Base-by-base conservation (phyloP, 1,140 invertebrate genomes). In the Drosophila biarmipes region DNA sequence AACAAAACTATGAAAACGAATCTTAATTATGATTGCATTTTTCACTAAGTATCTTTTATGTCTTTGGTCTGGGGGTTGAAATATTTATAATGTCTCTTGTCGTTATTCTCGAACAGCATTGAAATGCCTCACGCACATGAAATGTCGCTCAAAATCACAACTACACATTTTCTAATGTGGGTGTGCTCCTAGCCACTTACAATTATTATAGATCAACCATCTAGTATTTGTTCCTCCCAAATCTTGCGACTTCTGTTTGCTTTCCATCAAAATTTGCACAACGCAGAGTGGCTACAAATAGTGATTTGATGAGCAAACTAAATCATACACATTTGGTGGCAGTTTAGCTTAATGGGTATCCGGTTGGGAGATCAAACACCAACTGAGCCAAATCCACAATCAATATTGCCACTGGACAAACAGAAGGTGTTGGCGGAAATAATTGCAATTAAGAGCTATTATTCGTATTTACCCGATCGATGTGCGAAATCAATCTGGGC, bases 391-490 rank as follows among this genome's bases (percentile, higher is more conserved):
- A 57, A 56, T 21, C 38, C 34, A 49, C 40, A 59, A 74, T 56
- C 51, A 84, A 84, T 84, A 84, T 84, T 84, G 48, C 24, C 43
- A 34, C 35, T 48, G 40, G 55, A 27, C 45, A 75, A 75, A 85
- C 45, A 79, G 46, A 51, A 53, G 38, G 45, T 61, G 46, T 52
- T 67, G 63, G 45, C 46, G 49, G 61, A 67, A 81, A 69, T 66
- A 61, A 79, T 75, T 48, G 64, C 72, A 79, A 84, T 72, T 85
- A 79, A 75, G 58, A 58, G 80, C 54, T 75, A 51, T 58, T 57
- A 58, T 54, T 58, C 31, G 21, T 84, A 59, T 84, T 84, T 75
- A 45, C 51, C 62, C 24, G 63, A 68, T 49, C 56, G 72, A 73
- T 69, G 77, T 54, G 78, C 56, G 57, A 78, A 78, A 73, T 61